Base-by-base conservation (phyloP, 2,797 vertebrate species). In the Lateolabrax maculatus region DNA sequence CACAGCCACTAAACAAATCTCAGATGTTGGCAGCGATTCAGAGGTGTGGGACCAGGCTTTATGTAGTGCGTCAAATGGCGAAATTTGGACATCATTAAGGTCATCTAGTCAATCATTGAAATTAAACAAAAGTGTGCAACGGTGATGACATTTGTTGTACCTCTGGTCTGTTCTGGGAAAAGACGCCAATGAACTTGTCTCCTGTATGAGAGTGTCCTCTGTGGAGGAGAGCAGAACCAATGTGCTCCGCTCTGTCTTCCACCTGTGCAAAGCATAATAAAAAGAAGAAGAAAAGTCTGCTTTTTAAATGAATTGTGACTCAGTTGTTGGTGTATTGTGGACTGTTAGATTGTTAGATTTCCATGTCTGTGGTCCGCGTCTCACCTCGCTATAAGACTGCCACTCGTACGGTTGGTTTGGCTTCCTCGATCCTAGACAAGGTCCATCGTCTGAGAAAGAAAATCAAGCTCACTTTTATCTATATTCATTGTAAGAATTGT, bases 81-180 rank as follows among this genome's bases (percentile, higher is more conserved):
- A 34, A 16, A 31, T n/a, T 21, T 43, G 25, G 34, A 67, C 16
- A 63, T 3, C 5, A 63, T 19, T 34, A 8, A 34, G 29, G 29
- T 64, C 44, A 64, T 34, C 4, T 34, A 34, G 6, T 34, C 31
- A 34, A 34, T 34, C 31, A 34, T n/a, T n/a, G n/a, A n/a, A n/a
- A n/a, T n/a, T 34, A 6, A 34, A 19, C 5, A 19, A 57, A 57
- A 6, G 21, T 21, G 12, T 25, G 8, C 15, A 15, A 48, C 10
- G 4, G 13, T 23, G 9, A 60, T 6, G 27, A 12, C 3, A 29
- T 5, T 7, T 39, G 4, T 27, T 71, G 58, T 95, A 99, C 98
- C 97, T 99, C 98, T 31, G 98, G 97, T 87, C 98, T 96, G 93
- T 99, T 99, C 87, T 99, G 98, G 57, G 98, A 90, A 71, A 99